Evolutionary conservation across 1,140 invertebrate genomes (phyloP).

Genomic region (Caenorhabditis elegans): DNA sequence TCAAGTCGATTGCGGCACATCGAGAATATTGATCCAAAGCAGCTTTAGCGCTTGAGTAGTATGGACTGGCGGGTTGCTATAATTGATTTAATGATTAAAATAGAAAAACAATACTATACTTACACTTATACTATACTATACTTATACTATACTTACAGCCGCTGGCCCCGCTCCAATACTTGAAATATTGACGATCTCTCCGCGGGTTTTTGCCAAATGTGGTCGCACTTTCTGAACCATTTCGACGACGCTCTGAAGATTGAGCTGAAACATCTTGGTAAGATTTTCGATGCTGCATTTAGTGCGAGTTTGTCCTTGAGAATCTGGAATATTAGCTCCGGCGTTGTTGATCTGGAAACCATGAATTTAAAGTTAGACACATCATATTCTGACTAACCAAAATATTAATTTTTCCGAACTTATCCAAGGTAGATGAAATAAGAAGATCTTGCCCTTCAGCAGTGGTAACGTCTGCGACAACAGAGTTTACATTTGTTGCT

Average conservation of each 20-base stretch:
- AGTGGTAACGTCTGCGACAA: slow-evolving; percentile 42
- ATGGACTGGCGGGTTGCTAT: slow-evolving; percentile 67
- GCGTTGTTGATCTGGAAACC: slow-evolving; percentile 53
- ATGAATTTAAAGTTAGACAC: background rate
- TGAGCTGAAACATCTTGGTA: slow-evolving; percentile 77
- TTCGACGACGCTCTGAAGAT: slow-evolving; percentile 79
- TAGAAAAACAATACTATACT: slow-evolving; percentile 60
- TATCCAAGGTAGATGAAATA: slow-evolving; percentile 50
- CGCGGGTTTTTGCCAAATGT: slow-evolving; percentile 79
- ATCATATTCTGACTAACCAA: slow-evolving; percentile 15
- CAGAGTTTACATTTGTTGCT: background rate
- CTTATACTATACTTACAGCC: slow-evolving; percentile 61
- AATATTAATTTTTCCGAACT: slow-evolving; percentile 55
- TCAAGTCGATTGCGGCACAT: slow-evolving; percentile 77
- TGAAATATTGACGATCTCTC: slow-evolving; percentile 85
- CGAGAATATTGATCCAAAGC: slow-evolving; percentile 85
- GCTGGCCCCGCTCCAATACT: slow-evolving; percentile 81
- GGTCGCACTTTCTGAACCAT: slow-evolving; percentile 82
- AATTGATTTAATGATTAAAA: too few species aligned
- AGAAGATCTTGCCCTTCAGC: slow-evolving; percentile 35
- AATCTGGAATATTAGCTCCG: slow-evolving; percentile 25
- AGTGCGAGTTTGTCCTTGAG: background rate
- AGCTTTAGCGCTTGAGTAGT: slow-evolving; percentile 84
- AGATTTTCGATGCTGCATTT: slow-evolving; percentile 71
- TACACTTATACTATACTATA: background rate